Conservation (phyloP, 2,888 invertebrate species). For the Dynastes grantii region DNA sequence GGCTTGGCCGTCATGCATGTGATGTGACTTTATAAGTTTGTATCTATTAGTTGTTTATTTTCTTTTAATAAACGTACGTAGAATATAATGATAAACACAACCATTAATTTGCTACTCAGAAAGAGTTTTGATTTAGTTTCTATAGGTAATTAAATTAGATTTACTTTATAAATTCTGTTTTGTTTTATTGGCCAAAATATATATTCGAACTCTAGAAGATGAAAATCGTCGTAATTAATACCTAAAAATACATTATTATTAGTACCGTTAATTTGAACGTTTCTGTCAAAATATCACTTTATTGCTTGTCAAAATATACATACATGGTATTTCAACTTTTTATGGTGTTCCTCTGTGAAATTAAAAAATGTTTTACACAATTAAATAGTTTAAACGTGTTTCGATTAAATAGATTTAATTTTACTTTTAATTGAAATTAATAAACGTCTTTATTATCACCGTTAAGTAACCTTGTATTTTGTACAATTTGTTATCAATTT, state of each 20-base stretch:
- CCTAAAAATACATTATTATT: too few relatives aligned
- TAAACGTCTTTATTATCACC: slow-evolving; percentile 28
- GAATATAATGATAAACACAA: background rate
- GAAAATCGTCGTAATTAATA: too few relatives aligned
- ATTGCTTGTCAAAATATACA: too few relatives aligned
- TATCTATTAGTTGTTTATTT: slow-evolving; percentile 27
- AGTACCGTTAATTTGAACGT: too few relatives aligned
- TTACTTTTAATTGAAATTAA: slow-evolving; percentile 2
- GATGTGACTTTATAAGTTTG: slow-evolving; percentile 49
- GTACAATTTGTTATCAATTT: slow-evolving; percentile 50
- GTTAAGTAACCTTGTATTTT: slow-evolving; percentile 50
- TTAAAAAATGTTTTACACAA: too few relatives aligned
- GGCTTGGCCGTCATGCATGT: slow-evolving; percentile 56
- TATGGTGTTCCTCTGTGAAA: too few relatives aligned
- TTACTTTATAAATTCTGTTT: too few relatives aligned
- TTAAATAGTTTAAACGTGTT: too few relatives aligned
- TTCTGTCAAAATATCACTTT: too few relatives aligned
- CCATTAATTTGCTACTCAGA: background rate
- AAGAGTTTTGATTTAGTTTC: slow-evolving; percentile 3
- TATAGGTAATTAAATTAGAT: background rate
- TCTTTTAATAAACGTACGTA: slow-evolving; percentile 23
- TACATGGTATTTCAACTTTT: too few relatives aligned
- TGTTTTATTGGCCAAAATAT: too few relatives aligned
- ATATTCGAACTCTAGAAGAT: too few relatives aligned
- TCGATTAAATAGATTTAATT: slow-evolving; percentile 12